These are phyloP conservation scores for Notodonta ziczac DNA, from an alignment of 2,888 invertebrate genomes.

Conservation along the genomic window DNA sequence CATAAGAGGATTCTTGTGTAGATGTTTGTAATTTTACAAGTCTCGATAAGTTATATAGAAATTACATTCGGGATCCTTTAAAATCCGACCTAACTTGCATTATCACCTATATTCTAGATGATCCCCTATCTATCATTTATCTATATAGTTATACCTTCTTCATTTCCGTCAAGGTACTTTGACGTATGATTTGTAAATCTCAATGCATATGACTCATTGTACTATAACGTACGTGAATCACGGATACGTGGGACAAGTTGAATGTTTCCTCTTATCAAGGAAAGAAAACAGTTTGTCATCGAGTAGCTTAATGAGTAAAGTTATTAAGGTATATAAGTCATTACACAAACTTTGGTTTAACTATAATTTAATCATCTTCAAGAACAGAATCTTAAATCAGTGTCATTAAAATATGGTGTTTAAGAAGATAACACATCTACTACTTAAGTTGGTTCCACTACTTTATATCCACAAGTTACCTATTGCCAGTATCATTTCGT, in stretches of 20 bases:
- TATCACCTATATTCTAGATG: neutral
- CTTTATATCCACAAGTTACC: too few relatives aligned
- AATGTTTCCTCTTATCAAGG: conserved; percentile 3
- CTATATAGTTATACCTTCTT: neutral
- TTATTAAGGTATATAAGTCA: neutral
- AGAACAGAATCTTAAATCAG: neutral
- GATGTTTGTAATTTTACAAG: too few relatives aligned
- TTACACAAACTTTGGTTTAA: neutral
- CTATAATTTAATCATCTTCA: neutral
- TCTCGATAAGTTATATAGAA: too few relatives aligned
- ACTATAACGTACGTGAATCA: neutral
- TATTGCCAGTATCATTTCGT: too few relatives aligned
- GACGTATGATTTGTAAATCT: neutral
- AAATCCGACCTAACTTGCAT: too few relatives aligned
- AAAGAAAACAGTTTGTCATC: neutral
- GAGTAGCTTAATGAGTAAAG: neutral
- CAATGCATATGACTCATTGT: neutral
- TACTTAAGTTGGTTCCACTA: too few relatives aligned
- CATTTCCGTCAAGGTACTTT: neutral
- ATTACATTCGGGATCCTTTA: too few relatives aligned
- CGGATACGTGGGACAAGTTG: neutral
- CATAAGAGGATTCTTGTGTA: too few relatives aligned
- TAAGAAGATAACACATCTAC: neutral
- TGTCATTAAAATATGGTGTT: neutral
- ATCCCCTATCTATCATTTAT: too few relatives aligned